Evolutionary conservation across 2,888 invertebrate genomes (phyloP), one percentile per base, ranked within the genome.

Genomic region (Cantharis lateralis): DNA sequence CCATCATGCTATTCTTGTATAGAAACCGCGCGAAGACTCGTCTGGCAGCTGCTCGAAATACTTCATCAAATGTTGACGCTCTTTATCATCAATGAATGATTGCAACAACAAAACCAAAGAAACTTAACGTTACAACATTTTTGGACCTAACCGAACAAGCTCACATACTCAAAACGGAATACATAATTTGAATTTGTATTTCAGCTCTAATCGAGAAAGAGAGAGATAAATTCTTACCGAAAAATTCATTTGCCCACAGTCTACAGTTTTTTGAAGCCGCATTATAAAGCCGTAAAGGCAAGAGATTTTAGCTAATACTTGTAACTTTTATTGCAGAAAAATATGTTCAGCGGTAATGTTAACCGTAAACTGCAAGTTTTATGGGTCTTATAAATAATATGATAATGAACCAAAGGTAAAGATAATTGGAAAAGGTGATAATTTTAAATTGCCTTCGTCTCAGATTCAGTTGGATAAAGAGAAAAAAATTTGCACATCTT

Each of bases 1-100:
- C 79, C 68, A 61, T n/a, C 68, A 61, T n/a, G 71, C 68, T 71
- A 71, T 75, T 71, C 75, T 75, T 62, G 18, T 70, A 26, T 62
- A 71, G 62, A 69, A 28, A 18, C 16, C 48, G 13, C 72, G 72
- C 72, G 15, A 15, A 62, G 64, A 69, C 68, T 48, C 68, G 68
- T 69, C 61, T 73, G 16, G 73, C 62, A 73, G 73, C 66, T 73
- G 32, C 64, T 64, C 64, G 48, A 48, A 48, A 48, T 48, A 48
- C 48, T 48, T 48, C 13, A n/a, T n/a, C 11, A 48, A 48, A 48
- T 48, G n/a, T 48, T n/a, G 48, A 48, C 4, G 48, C 48, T 48
- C 7, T 48, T 48, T n/a, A n/a, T n/a, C 48, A 48, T 48, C 48
- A 48, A 48, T 48, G 48, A 48, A 48, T 48, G n/a, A 48, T 48